Evolutionary conservation across 1,140 invertebrate genomes (phyloP), one percentile per base, ranked within the genome.

Genomic region (Notospermus geniculatus): DNA sequence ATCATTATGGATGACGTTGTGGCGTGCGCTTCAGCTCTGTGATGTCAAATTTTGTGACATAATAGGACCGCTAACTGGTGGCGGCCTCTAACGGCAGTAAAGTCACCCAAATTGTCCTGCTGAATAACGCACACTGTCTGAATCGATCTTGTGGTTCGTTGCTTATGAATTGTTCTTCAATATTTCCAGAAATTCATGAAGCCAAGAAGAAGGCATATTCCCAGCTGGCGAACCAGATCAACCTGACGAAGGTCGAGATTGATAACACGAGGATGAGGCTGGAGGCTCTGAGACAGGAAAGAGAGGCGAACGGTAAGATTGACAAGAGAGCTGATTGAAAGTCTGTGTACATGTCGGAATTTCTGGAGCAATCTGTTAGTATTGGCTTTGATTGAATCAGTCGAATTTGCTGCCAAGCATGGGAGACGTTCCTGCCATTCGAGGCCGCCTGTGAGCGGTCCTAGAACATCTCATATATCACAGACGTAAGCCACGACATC

Each of bases 141-240:
- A n/a, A n/a, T n/a, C n/a, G n/a, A n/a, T n/a, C n/a, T n/a, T n/a
- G n/a, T n/a, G n/a, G n/a, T n/a, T n/a, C n/a, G n/a, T n/a, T n/a
- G n/a, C n/a, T n/a, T n/a, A 54, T 25, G 15, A 30, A 64, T 43
- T 61, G 11, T 62, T n/a, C n/a, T n/a, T 52, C 46, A n/a, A 57
- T 19, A 25, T 17, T 32, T 62, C 63, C 56, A 80, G 80, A 80
- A 64, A 77, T 80, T 45, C 65, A 82, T 23, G 66, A 72, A 29
- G 41, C 59, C 1, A 81, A 80, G 65, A 82, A 80, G 62, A 74
- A 79, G 55, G 55, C 64, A n/a, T 82, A 81, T 67, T 68, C 78
- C 54, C 73, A 77, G 15, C 57, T 79, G 45, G 81, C 81, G 1
- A 67, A 72, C 54, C 62, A 71, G 52, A 76, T 82, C 17, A 82